Conservation (phyloP, 2,113 vertebrate genomes). For the Leptocoma aspasia region DNA sequence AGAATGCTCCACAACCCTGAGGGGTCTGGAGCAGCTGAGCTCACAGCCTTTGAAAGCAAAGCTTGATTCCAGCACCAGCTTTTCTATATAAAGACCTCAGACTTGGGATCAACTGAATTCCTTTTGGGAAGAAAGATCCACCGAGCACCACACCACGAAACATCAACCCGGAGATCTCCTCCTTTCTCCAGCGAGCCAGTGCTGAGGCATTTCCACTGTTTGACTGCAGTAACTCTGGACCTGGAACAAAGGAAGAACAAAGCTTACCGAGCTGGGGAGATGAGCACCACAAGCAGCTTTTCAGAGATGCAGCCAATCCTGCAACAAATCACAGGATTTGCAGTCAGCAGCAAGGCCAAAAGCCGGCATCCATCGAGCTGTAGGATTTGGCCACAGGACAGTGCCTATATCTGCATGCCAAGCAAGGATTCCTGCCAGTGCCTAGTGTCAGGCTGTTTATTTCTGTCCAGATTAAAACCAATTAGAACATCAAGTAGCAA, state of each 20-base stretch:
- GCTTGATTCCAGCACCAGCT: not conserved
- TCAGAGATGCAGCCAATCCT: slow-evolving; percentile 27
- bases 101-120: not conserved
- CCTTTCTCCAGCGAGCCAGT: not conserved
- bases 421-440: not conserved
- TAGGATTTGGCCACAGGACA: not conserved
- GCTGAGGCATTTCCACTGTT: not conserved
- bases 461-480: not conserved
- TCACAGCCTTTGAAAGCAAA: not conserved
- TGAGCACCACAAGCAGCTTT: not conserved
- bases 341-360: slow-evolving; percentile 17
- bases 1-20: not conserved
- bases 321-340: slow-evolving; percentile 50
- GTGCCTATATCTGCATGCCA: slow-evolving; percentile 4
- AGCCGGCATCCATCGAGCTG: not conserved
- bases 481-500: slow-evolving; percentile 22
- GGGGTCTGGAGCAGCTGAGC: not conserved
- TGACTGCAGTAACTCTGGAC: not conserved
- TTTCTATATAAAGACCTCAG: not conserved
- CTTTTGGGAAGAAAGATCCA: not conserved
- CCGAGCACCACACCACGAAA: not conserved
- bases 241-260: slow-evolving; percentile 9
- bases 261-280: slow-evolving; percentile 38
- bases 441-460: not conserved
- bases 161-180: not conserved